phyloP scores from a whole-genome alignment of 2,888 invertebrate species.

The Agrochola lychnidis region DNA sequence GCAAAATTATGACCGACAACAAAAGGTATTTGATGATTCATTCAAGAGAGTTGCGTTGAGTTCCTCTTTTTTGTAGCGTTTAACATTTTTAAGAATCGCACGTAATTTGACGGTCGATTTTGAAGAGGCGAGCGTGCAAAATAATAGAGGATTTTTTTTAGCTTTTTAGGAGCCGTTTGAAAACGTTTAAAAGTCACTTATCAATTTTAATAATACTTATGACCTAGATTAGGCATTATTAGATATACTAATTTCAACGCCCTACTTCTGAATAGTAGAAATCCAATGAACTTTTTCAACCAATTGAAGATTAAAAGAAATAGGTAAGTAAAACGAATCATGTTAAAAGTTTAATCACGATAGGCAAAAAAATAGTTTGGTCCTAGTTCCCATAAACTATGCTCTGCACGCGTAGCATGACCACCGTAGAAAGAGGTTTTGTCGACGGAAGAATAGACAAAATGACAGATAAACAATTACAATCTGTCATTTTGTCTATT shows the following conservation, averaged over 20 bases:
- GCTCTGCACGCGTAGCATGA: no score
- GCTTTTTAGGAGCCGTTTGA: conserved; percentile 10
- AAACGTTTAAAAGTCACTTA: conserved; percentile 23
- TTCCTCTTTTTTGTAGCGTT: conserved; percentile 27
- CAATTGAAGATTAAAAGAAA: not conserved
- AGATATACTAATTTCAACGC: not conserved
- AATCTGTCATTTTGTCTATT: no score
- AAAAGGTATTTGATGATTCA: conserved; percentile 59
- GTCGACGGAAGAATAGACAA: no score
- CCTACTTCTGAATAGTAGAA: conserved; percentile 9
- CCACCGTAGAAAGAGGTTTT: no score
- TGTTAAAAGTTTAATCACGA: not conserved
- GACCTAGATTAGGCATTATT: conserved; percentile 16
- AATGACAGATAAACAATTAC: no score
- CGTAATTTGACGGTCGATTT: conserved; percentile 22
- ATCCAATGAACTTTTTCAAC: not conserved
- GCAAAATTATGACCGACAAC: conserved; percentile 34
- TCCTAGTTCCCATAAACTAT: not conserved
- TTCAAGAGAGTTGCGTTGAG: conserved; percentile 14
- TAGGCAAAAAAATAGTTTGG: not conserved
- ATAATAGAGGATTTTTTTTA: conserved; percentile 14
- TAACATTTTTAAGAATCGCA: conserved; percentile 36
- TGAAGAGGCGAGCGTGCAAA: conserved; percentile 23
- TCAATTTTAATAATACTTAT: not conserved
- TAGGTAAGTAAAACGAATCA: not conserved